These are phyloP conservation scores for Pontoporia blainvillei DNA, from an alignment of 2,113 vertebrate species.

Conservation along the genomic window DNA sequence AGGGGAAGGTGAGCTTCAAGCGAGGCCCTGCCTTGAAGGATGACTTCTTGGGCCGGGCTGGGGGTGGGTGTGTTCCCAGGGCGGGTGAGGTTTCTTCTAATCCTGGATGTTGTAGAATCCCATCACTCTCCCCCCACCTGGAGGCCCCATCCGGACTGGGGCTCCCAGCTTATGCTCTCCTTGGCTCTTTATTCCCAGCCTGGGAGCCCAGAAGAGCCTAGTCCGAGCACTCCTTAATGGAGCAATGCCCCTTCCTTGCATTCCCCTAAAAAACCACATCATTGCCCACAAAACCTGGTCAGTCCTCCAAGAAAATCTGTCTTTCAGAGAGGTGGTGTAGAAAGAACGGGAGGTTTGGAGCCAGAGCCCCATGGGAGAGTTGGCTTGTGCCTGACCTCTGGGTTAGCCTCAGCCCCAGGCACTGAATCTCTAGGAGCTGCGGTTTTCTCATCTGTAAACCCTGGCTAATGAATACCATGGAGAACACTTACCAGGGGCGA, in stretches of 20 bases:
- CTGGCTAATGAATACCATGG: rapidly evolving
- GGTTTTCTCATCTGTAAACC: background rate
- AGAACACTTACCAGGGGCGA: background rate
- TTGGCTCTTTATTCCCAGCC: background rate
- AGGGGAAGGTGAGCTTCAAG: background rate
- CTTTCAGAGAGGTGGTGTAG: background rate
- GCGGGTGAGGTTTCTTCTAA: background rate
- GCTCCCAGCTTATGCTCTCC: background rate
- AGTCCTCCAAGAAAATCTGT: background rate
- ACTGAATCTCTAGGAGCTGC: background rate
- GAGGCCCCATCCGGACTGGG: rapidly evolving
- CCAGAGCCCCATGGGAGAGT: background rate
- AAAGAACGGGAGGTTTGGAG: background rate
- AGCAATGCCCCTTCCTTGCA: background rate
- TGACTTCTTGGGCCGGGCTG: background rate
- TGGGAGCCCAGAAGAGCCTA: background rate
- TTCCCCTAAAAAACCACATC: background rate
- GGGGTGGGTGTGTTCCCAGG: background rate
- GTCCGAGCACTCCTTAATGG: no score
- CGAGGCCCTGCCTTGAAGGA: background rate
- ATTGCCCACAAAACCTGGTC: background rate
- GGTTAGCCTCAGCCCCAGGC: background rate
- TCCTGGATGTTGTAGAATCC: background rate
- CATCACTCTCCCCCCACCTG: background rate
- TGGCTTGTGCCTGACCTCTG: background rate